Base-by-base conservation (phyloP, 2,888 invertebrate species). In the Heliconius erato region DNA sequence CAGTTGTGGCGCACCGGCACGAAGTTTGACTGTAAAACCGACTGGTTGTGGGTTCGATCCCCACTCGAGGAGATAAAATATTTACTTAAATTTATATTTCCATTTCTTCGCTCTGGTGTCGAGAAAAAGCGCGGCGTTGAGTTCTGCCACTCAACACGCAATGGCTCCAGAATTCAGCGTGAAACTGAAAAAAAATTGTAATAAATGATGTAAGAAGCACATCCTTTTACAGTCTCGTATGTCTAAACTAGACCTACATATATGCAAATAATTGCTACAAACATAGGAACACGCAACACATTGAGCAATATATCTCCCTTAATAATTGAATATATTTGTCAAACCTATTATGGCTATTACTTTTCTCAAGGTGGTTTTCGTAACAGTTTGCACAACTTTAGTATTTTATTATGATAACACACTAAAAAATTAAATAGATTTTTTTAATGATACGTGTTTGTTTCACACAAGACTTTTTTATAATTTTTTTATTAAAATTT, bases 311-410 rank as follows among this genome's bases (percentile, higher is more conserved):
- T 90, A 90, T 89, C 89, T 87, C 90, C 89, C 91, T 91, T 90
- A 90, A 40, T 40, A 40, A 89, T 92, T 92, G 89, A 91, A 93
- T 92, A 92, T 94, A 92, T 95, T 95, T 95, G 93, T 91, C 88
- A 88, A 92, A 93, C 89, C 88, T 91, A 91, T 95, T 94, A 93
- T 93, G 89, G 85, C 91, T 89, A 90, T 91, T 92, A 92, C 91
- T 90, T 92, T 91, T 92, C 92, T 93, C 94, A 95, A 95, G 95
- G 94, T 85, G 87, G 87, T 94, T 94, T 93, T 94, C 92, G 93
- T 92, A 92, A 94, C 88, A 90, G 91, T 92, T 91, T 83, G 74
- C 85, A 83, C 81, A 84, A 83, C 79, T 79, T 82, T 63, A 59
- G 63, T 67, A 40, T 77, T 54, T 79, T 79, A 76, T 84, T 83